A percentile compares a stretch with the other conserved stretches of the same genome.
Evolutionary conservation across 2,113 vertebrate genomes (phyloP).

Genomic region (Ellobius talpinus): DNA sequence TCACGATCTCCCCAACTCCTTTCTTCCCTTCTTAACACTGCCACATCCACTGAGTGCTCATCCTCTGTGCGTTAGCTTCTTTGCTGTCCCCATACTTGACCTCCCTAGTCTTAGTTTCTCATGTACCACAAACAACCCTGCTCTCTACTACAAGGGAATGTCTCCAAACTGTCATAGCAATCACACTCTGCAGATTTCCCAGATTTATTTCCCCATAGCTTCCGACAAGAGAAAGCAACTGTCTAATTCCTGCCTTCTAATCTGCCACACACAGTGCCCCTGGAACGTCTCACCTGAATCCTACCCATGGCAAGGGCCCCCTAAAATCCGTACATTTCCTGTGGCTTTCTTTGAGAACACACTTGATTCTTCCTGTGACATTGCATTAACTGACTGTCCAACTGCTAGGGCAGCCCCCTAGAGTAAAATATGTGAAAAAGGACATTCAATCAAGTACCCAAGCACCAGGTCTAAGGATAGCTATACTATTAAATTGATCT

Average conservation of each 20-base stretch:
- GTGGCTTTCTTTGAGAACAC: background rate
- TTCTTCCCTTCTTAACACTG: constrained; percentile 1
- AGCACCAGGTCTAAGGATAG: background rate
- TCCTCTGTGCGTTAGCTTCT: background rate
- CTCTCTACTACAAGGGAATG: background rate
- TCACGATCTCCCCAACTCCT: background rate
- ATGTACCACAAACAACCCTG: background rate
- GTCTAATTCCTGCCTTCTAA: background rate
- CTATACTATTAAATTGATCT: background rate
- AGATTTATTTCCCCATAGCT: background rate
- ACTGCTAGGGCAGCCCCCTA: background rate
- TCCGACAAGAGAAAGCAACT: background rate
- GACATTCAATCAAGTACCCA: background rate
- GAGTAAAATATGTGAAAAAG: constrained; percentile 29
- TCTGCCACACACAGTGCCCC: background rate
- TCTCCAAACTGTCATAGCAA: background rate
- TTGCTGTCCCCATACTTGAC: background rate
- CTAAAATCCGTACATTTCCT: background rate
- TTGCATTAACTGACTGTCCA: background rate
- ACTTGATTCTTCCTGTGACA: background rate
- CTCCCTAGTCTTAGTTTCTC: constrained; percentile 20
- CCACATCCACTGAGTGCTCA: background rate
- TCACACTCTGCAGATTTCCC: background rate
- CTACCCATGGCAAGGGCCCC: background rate
- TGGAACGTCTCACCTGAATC: background rate